These are phyloP conservation scores for Pristiophorus japonicus DNA, from an alignment of 2,113 vertebrate genomes.

Conservation along the genomic window DNA sequence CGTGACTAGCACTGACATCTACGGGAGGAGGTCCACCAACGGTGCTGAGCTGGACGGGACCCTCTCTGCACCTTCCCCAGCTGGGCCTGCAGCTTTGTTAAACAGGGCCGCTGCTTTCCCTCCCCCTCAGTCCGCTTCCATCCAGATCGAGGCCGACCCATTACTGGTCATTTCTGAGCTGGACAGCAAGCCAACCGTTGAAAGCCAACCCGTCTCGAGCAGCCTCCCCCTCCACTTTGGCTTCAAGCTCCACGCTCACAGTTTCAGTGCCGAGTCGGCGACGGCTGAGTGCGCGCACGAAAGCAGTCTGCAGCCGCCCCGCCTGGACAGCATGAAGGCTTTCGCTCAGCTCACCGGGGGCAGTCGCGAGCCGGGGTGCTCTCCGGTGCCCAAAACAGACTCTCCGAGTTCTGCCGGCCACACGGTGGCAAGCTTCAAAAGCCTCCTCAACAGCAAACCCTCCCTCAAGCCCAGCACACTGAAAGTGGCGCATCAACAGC, in stretches of 20 bases:
- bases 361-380: background rate
- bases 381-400: background rate
- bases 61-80: conserved; percentile 62
- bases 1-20: conserved; percentile 61
- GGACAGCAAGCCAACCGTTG: conserved; percentile 56
- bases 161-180: conserved; percentile 56
- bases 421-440: conserved; percentile 17
- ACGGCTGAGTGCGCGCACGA: conserved; percentile 50
- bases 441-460: background rate
- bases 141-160: conserved; percentile 53
- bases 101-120: conserved; percentile 54
- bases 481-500: conserved; percentile 12
- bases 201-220: conserved; percentile 54
- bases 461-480: conserved; percentile 37
- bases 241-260: conserved; percentile 50
- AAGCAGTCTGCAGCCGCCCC: conserved; percentile 51
- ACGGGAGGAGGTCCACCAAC: conserved; percentile 60
- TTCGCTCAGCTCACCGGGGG: background rate
- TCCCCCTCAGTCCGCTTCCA: conserved; percentile 53
- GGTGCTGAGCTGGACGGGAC: conserved; percentile 64
- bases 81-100: conserved; percentile 57
- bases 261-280: conserved; percentile 53
- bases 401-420: background rate
- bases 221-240: conserved; percentile 49
- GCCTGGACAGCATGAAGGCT: conserved; percentile 52